phyloP scores from a whole-genome alignment of 2,113 vertebrate genomes.

The Leucosticte australis region DNA sequence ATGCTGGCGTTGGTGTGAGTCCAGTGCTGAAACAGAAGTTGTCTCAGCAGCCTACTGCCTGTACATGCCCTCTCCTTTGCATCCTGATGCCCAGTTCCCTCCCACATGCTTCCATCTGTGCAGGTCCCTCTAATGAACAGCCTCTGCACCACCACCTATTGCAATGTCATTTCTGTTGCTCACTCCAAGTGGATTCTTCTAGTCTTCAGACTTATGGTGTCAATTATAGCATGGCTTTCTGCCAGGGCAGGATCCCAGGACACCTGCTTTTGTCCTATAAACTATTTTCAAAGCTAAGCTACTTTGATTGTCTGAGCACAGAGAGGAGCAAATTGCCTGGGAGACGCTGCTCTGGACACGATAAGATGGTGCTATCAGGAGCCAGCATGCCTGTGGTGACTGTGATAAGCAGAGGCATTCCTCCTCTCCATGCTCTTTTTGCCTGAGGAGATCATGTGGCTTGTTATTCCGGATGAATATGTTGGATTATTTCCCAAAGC shows the following conservation, averaged over 20 bases:
- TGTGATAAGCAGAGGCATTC: neutral
- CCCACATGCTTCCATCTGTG: neutral
- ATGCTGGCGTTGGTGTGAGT: neutral
- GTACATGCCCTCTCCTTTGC: neutral
- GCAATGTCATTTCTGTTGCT: neutral
- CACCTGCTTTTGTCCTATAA: neutral
- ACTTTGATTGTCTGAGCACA: neutral
- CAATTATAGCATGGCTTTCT: neutral
- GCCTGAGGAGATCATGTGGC: neutral
- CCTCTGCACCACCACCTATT: neutral
- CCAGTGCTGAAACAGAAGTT: neutral
- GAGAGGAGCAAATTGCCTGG: neutral
- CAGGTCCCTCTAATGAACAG: neutral
- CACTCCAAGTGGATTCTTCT: neutral
- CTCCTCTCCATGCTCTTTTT: neutral
- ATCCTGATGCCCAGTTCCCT: neutral
- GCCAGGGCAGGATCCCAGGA: neutral
- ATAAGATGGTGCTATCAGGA: neutral
- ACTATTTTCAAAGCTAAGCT: neutral
- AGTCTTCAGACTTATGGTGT: neutral
- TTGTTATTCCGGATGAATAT: neutral
- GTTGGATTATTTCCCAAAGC: neutral
- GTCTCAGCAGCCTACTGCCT: neutral
- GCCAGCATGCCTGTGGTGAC: neutral
- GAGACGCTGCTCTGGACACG: accelerated